Percentiles rank a stretch among this genome's conserved stretches.
phyloP scores from a whole-genome alignment of 37 sponge, comb jelly and placozoan genomes.

The Dysidea cf. avara region DNA sequence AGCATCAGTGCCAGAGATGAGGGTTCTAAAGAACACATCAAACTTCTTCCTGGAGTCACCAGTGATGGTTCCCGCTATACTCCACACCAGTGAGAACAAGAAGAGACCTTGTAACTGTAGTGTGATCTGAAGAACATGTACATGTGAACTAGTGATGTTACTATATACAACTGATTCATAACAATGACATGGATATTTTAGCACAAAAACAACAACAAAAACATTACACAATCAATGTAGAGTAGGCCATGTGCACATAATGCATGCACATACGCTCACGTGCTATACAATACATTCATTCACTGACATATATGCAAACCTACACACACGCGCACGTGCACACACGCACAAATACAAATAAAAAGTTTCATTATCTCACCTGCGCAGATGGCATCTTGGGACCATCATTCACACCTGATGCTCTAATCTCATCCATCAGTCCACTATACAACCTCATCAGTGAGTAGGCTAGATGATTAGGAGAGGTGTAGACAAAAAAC shows the following conservation, averaged over 20 bases:
- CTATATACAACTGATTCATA: not conserved
- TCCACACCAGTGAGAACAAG: slow-evolving; percentile 94
- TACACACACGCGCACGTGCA: not conserved
- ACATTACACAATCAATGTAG: no score
- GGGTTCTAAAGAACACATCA: slow-evolving; percentile 91
- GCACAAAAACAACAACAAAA: no score
- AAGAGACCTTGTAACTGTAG: slow-evolving; percentile 83
- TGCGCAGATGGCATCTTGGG: slow-evolving; percentile 33
- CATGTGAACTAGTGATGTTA: not conserved
- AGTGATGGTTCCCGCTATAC: slow-evolving; percentile 84
- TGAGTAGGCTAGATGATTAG: slow-evolving; percentile 71
- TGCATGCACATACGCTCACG: not conserved
- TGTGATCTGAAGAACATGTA: slow-evolving; percentile 33
- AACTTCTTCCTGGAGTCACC: slow-evolving; percentile 88
- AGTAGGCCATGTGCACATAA: not conserved
- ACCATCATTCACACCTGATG: slow-evolving; percentile 20
- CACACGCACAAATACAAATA: not conserved
- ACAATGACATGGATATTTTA: not conserved
- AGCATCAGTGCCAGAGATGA: slow-evolving; percentile 85
- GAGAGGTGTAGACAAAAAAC: slow-evolving; percentile 79
- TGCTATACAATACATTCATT: not conserved
- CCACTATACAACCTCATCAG: slow-evolving; percentile 80
- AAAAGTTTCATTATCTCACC: slow-evolving; percentile 3
- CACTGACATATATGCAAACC: not conserved
- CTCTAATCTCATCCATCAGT: slow-evolving; percentile 72